Percentiles rank a stretch among this genome's conserved stretches.
These are phyloP conservation scores for Drosophila ohnishii DNA, from an alignment of 1,140 invertebrate species.

Conservation along the genomic window DNA sequence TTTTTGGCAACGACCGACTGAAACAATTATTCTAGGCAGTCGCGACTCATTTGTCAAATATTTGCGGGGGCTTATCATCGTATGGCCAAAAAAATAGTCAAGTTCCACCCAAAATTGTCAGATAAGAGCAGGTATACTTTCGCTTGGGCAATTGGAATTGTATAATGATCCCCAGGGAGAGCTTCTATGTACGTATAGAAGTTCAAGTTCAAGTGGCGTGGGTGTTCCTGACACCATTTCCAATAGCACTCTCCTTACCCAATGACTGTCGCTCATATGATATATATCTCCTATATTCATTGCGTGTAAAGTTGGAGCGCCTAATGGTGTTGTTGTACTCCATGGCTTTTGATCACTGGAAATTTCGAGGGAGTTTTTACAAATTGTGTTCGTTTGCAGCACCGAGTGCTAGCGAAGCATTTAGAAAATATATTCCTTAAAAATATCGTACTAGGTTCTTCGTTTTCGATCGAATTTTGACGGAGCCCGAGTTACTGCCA, in stretches of 20 bases:
- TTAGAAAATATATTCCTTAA: conserved; percentile 5
- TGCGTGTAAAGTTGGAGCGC: conserved; percentile 73
- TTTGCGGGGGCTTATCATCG: conserved; percentile 30
- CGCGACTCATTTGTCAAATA: conserved; percentile 49
- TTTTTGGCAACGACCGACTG: conserved; percentile 2
- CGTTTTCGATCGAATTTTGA: conserved; percentile 1
- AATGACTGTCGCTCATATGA: conserved; percentile 79
- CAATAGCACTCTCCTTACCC: conserved; percentile 56
- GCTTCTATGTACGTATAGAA: conserved; percentile 11
- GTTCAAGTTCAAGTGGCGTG: conserved; percentile 61
- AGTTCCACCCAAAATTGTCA: conserved; percentile 18
- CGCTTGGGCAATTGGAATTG: conserved; percentile 22
- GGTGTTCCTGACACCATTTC: not conserved
- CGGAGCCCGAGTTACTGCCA: conserved; percentile 20
- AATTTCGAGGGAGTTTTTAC: conserved; percentile 16
- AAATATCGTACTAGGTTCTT: conserved; percentile 15
- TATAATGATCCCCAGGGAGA: conserved; percentile 33
- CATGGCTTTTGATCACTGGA: conserved; percentile 38
- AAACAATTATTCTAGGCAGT: conserved; percentile 1
- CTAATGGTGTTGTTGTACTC: conserved; percentile 57
- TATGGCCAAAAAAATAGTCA: conserved; percentile 1
- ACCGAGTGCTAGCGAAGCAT: conserved; percentile 25
- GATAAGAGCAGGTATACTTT: conserved; percentile 41
- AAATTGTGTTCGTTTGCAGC: conserved; percentile 6
- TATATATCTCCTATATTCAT: conserved; percentile 77